Base-by-base conservation (phyloP, 2,113 vertebrate genomes). In the Saiga tatarica region DNA sequence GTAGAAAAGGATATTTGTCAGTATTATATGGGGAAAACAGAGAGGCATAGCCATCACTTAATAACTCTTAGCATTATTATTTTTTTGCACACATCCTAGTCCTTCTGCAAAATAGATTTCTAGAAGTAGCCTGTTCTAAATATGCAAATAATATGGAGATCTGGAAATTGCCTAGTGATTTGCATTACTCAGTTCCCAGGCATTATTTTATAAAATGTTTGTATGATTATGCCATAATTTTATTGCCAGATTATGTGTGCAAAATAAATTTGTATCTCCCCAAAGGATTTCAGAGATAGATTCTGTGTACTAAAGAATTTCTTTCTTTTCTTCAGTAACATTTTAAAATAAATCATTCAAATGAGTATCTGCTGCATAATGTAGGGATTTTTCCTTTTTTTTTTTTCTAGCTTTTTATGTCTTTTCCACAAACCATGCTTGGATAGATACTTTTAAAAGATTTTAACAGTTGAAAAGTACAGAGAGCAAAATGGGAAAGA, bases 141-240 rank as follows among this genome's bases (percentile, higher is more conserved):
- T 97, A 97, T 95, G 97, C 97, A 98, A 98, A 98, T 97, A 97
- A 89, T 89, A 97, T 96, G 95, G 96, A 95, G 96, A 97, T 97
- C 96, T 94, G 91, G 82, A 97, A 97, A 98, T 97, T 97, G 93
- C 94, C 94, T 89, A 17, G 26, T 94, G 96, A 98, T 97, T 97
- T 98, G 95, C 98, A 97, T 96, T 94, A 87, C 91, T 97, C 96
- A 83, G 83, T 94, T 97, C 62, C 78, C 30, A 62, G 85, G 91
- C 95, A 97, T 98, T 98, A 97, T 98, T 98, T 98, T 96, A 97
- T 93, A 98, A 97, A 98, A 86, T 79, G 96, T 94, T 98, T 97
- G 95, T 95, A 90, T 95, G 96, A 97, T 97, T 94, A 97, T 97
- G 97, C 94, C 95, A 95, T 98, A 97, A 97, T 97, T 98, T 97